phyloP scores from a whole-genome alignment of 2,113 vertebrate genomes.

The Thamnophis sirtalis region DNA sequence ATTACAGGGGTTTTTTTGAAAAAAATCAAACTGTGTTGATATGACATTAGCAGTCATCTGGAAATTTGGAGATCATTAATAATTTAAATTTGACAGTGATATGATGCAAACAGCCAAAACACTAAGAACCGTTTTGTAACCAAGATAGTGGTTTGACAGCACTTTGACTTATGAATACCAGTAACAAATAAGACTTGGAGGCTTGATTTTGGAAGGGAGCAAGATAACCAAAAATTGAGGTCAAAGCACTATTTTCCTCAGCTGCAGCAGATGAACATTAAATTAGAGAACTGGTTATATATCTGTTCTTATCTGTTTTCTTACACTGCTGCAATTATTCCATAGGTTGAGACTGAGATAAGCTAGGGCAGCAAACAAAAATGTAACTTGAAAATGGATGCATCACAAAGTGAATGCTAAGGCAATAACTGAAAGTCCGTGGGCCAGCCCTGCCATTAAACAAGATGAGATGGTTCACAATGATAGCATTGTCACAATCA shows the following conservation, averaged over 20 bases:
- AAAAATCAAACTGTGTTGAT: slow-evolving; percentile 27
- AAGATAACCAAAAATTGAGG: not conserved
- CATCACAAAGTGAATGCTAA: slow-evolving; percentile 3
- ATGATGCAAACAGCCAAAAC: not conserved
- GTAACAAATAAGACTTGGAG: not conserved
- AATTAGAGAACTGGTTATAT: not conserved
- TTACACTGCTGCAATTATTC: not conserved
- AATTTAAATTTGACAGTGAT: not conserved
- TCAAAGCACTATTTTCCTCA: not conserved
- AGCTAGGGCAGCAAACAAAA: not conserved
- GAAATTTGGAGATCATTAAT: slow-evolving; percentile 6
- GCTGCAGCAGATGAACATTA: not conserved
- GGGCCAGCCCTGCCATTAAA: not conserved
- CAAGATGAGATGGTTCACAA: not conserved
- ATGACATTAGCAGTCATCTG: slow-evolving; percentile 10
- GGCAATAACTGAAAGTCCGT: not conserved
- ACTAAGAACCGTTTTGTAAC: not conserved
- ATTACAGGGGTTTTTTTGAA: not conserved
- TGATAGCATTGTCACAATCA: not conserved
- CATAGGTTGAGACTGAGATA: not conserved
- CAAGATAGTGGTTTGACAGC: not conserved
- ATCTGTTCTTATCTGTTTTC: slow-evolving; percentile 1
- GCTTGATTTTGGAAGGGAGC: not conserved
- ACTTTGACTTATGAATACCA: not conserved
- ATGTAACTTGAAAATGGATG: not conserved